Evolutionary conservation across 2,113 vertebrate genomes (phyloP), one percentile per base, ranked within the genome.

Genomic region (Cariama cristata): DNA sequence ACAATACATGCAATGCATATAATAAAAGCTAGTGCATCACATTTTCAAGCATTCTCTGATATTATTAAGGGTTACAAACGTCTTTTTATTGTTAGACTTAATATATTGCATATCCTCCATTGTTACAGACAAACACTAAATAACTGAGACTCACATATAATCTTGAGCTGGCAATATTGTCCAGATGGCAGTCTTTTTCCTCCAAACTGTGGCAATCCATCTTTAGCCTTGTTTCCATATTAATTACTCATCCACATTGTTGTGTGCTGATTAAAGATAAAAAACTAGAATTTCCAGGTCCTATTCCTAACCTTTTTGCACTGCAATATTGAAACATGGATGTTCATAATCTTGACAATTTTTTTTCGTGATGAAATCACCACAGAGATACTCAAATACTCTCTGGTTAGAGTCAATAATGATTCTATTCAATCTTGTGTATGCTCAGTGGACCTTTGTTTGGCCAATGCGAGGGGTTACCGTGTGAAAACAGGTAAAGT

Each of bases 141-240:
- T 92, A 92, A 83, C 67, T 86, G 59, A 80, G 63, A 50, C 32
- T 92, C 72, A 26, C 11, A 50, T 92, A 42, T 53, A 66, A 74
- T 83, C 38, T 79, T 90, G 67, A 90, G 1, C 4, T 92, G 26
- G 22, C 19, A 91, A 55, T 82, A 69, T 93, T 95, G 53, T 82
- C 84, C 88, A 94, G 79, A 93, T 93, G 62, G 87, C 67, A 86
- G 26, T 42, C 86, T 90, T 90, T 96, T 82, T 91, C 23, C 58
- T 92, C 45, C 62, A 69, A 82, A 92, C 60, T 76, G 62, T 94
- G 69, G 18, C 38, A 93, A 96, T 88, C n/a, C 28, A 44, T 88
- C 75, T 92, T 94, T 32, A 58, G 42, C 59, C 72, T 90, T 73
- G 32, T 90, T 95, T 95, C 79, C 45, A 32, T 86, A 74, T 79